A percentile compares a stretch with the other conserved stretches of the same genome.
Conservation (phyloP, 2,797 vertebrate species). For the Anabas testudineus region DNA sequence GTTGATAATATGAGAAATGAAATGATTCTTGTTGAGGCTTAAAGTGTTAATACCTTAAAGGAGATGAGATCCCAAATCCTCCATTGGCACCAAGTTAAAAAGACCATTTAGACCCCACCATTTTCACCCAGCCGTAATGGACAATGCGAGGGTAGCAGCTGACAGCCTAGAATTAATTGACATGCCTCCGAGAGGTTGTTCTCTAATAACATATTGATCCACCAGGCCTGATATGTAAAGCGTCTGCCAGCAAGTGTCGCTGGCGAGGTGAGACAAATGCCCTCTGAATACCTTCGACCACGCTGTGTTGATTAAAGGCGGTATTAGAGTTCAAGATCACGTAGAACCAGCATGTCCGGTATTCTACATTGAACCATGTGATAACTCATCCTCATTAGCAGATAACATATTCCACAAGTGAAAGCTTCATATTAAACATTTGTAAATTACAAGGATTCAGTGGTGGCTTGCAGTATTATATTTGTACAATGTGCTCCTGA, state of each 20-base stretch:
- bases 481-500: neutral
- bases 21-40: neutral
- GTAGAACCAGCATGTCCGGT: constrained; percentile 54
- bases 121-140: constrained; percentile 74
- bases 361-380: constrained; percentile 53
- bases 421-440: constrained; percentile 34
- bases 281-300: constrained; percentile 82
- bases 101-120: constrained; percentile 80
- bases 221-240: constrained; percentile 90
- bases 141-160: constrained; percentile 74
- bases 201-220: constrained; percentile 97
- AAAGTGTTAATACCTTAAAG: constrained; percentile 32
- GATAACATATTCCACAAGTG: constrained; percentile 45
- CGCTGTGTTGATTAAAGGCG: constrained; percentile 85
- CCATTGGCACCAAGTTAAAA: constrained; percentile 50
- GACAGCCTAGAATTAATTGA: constrained; percentile 93
- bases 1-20: too few species aligned
- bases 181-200: constrained; percentile 88
- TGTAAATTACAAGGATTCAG: constrained; percentile 39
- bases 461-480: neutral
- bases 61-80: constrained; percentile 64
- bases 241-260: constrained; percentile 83
- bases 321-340: constrained; percentile 75
- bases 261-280: constrained; percentile 84
- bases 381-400: constrained; percentile 63